Evolutionary conservation across 2,797 vertebrate genomes (phyloP).

Genomic region (Melanotaenia trifasciata): DNA sequence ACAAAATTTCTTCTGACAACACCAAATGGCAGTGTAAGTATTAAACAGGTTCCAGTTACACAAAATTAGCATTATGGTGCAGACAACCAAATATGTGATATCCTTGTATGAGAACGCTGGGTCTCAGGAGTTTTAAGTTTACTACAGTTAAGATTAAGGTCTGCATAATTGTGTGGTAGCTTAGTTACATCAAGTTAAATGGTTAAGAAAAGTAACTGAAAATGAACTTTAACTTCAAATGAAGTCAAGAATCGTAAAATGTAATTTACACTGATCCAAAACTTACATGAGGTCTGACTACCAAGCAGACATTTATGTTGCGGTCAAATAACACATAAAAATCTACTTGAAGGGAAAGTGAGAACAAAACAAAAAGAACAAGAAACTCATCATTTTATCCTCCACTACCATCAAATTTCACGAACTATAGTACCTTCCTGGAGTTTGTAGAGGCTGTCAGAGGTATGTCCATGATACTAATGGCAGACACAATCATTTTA

Average conservation of each 20-base stretch:
- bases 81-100: too few species aligned
- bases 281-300: too few species aligned
- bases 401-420: background rate
- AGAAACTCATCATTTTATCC: background rate
- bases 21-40: too few species aligned
- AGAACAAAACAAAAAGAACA: background rate
- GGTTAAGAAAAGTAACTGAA: background rate
- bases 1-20: too few species aligned
- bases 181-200: background rate
- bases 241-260: background rate
- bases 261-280: too few species aligned
- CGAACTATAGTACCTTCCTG: background rate
- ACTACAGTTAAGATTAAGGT: background rate
- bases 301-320: too few species aligned
- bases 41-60: too few species aligned
- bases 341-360: background rate
- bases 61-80: too few species aligned
- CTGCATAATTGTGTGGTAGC: background rate
- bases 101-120: too few species aligned
- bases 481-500: background rate
- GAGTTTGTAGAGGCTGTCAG: background rate
- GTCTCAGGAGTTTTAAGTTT: background rate
- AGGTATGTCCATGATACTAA: background rate
- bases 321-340: too few species aligned
- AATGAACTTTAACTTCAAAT: background rate